Conservation (phyloP, 2,888 invertebrate genomes). For the Synergus itoensis region DNA sequence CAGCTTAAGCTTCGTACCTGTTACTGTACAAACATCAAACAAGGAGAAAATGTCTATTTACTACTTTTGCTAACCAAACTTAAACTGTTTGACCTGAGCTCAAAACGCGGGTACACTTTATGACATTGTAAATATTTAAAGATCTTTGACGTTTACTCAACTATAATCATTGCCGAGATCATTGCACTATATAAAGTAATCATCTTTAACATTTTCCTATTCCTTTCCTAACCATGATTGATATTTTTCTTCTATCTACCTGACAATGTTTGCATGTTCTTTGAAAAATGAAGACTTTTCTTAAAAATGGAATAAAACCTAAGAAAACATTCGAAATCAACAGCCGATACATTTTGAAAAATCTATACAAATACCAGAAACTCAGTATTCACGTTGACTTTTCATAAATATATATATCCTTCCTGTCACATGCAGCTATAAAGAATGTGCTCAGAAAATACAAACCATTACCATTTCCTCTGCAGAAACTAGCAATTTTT, state of each 20-base stretch:
- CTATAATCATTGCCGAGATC: too few relatives aligned
- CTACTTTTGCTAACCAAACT: not conserved
- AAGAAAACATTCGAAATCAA: not conserved
- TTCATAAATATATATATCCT: not conserved
- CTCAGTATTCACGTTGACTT: not conserved
- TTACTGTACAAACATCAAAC: not conserved
- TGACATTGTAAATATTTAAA: not conserved
- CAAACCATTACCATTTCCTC: conserved; percentile 13
- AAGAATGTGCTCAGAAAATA: conserved; percentile 18
- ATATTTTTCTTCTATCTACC: too few relatives aligned
- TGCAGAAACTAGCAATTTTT: not conserved
- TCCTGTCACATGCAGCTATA: not conserved
- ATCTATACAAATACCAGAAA: not conserved
- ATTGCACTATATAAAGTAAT: not conserved
- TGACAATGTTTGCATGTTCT: too few relatives aligned
- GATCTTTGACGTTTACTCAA: not conserved
- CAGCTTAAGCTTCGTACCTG: not conserved
- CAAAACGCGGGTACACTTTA: not conserved
- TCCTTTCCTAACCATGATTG: not conserved
- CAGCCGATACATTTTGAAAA: conserved; percentile 1
- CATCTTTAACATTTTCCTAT: not conserved
- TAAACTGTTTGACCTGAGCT: not conserved
- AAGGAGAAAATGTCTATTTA: not conserved
- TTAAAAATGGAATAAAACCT: not conserved
- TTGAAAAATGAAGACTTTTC: too few relatives aligned